Base-by-base conservation (phyloP, 2,888 invertebrate genomes). In the Harpalus rubripes region DNA sequence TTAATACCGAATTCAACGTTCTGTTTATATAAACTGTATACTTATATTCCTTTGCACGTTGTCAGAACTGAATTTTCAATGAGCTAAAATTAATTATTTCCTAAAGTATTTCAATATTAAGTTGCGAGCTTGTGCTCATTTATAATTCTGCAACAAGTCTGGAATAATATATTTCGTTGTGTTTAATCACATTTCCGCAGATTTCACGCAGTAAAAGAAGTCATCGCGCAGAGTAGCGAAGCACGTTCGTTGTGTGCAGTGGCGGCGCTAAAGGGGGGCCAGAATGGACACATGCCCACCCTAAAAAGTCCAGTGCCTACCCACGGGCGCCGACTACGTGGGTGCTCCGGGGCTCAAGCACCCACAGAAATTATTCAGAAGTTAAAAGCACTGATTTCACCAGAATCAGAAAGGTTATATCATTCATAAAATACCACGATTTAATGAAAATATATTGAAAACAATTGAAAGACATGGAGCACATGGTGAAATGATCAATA, bases 21-120 rank as follows among this genome's bases (percentile, higher is more conserved):
- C 68, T 68, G 68, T 68, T 68, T 68, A 68, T 68, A 39, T 65
- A 63, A 63, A 68, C 68, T n/a, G 68, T 68, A 39, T 39, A 68
- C 41, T 68, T 68, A 68, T 68, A 68, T 15, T 68, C 68, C 63
- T 63, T 63, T 63, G 12, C 63, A 63, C 63, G 18, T 63, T 32
- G 63, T n/a, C 68, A 26, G n/a, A 39, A 39, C 32, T 68, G 68
- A 32, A 65, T 65, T 32, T 65, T 65, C 65, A 68, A 68, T 68
- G 68, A 68, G 32, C 32, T 22, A 68, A 68, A 68, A 68, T 68
- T 68, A 68, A 68, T 68, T 68, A 68, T 68, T 68, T 68, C 68
- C 39, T 39, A 68, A 63, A 68, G 68, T 39, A 68, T 68, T 68
- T 68, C 68, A 68, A 68, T 68, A 68, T 68, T 68, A 68, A 68